Percentiles rank a stretch among this genome's conserved stretches.
Evolutionary conservation across 2,797 vertebrate genomes (phyloP).

Genomic region (Macrochelys suwanniensis): DNA sequence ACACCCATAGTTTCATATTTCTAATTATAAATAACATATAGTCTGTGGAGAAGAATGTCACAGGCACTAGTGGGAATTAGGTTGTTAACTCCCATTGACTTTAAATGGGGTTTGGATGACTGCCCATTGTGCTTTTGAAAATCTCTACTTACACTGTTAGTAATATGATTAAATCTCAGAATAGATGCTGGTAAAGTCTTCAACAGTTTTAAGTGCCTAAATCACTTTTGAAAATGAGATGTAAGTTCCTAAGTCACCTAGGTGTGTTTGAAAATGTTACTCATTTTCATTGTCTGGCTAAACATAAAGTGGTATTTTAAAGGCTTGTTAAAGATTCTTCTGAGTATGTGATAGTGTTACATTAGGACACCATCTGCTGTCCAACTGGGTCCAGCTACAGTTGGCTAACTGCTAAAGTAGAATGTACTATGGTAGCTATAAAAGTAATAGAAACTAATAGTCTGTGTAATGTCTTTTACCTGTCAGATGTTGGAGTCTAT

Average conservation of each 20-base stretch:
- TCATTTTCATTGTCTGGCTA: neutral
- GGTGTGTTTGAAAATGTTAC: neutral
- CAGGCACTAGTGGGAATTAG: neutral
- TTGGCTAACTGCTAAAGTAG: neutral
- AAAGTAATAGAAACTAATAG: neutral
- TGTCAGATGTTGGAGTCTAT: neutral
- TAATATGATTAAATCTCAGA: neutral
- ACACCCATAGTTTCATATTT: neutral
- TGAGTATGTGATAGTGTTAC: slow-evolving; percentile 40
- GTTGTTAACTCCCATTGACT: neutral
- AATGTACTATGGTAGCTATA: neutral
- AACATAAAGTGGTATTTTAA: slow-evolving; percentile 36
- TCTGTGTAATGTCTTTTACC: neutral
- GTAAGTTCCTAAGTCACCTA: neutral
- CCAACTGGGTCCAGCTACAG: slow-evolving; percentile 2
- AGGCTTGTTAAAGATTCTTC: slow-evolving; percentile 43
- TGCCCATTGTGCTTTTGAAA: neutral
- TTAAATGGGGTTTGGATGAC: neutral
- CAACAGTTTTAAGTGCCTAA: neutral
- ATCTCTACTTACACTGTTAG: neutral
- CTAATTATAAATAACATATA: neutral
- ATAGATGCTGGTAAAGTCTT: neutral
- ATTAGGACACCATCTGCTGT: slow-evolving; percentile 78
- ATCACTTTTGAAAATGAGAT: neutral
- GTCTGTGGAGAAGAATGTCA: neutral